phyloP scores from a whole-genome alignment of 2,797 vertebrate species.

The Acanthurus leucopareius region DNA sequence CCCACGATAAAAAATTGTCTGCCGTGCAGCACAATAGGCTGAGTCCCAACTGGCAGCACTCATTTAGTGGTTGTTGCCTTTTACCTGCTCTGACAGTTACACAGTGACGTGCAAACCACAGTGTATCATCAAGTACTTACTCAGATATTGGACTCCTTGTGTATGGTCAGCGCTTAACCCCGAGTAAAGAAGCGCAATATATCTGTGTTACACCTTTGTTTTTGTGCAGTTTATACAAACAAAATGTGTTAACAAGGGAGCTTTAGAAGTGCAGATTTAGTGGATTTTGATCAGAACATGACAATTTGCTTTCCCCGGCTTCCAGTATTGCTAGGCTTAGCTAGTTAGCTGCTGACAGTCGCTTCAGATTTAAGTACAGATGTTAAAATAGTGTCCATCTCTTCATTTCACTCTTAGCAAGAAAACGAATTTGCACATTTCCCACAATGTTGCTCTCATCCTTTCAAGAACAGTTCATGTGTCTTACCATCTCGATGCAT shows the following conservation, averaged over 20 bases:
- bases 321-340: background rate
- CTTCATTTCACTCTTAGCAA: too few relatives aligned
- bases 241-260: background rate
- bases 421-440: background rate
- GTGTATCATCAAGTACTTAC: slow-evolving; percentile 32
- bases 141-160: slow-evolving; percentile 10
- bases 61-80: slow-evolving; percentile 48
- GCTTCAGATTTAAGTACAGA: background rate
- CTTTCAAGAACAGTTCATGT: background rate
- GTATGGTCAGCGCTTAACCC: too few relatives aligned
- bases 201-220: too few relatives aligned
- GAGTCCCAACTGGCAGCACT: slow-evolving; percentile 60
- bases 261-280: background rate
- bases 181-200: too few relatives aligned
- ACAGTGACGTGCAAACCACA: slow-evolving; percentile 36
- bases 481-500: too few relatives aligned
- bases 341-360: background rate
- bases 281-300: background rate
- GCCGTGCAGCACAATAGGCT: slow-evolving; percentile 49
- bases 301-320: background rate
- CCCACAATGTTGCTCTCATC: background rate
- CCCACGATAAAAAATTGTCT: slow-evolving; percentile 60
- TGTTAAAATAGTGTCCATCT: background rate
- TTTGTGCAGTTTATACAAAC: too few relatives aligned
- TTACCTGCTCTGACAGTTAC: slow-evolving; percentile 54